Evolutionary conservation across 2,113 vertebrate species (phyloP), one percentile per base, ranked within the genome.

Genomic region (Pogonocichla stellata): DNA sequence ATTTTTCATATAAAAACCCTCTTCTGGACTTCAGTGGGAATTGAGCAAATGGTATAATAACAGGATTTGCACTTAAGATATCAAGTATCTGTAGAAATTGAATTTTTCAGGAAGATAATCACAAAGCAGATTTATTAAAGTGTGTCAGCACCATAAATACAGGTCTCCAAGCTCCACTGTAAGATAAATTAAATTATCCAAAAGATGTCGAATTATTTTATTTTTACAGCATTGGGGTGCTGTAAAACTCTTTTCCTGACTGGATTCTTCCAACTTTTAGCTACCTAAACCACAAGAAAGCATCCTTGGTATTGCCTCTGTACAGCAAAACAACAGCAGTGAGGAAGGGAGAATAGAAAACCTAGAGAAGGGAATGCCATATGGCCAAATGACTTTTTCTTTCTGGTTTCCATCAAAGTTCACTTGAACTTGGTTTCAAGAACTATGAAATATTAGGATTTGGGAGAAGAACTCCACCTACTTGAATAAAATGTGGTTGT

Each of bases 71-170:
- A 83, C 38, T 88, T 53, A 72, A 58, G 56, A 28, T 40, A 83
- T 26, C 31, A 57, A 80, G n/a, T 53, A 74, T 53, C 54, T 64
- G 9, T 48, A 81, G 43, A 67, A 88, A 86, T 24, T 74, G 31
- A 34, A 54, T 64, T 95, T 85, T 90, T 86, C 78, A 93, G 48
- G 73, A 91, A 64, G 64, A 80, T 38, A 56, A 94, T 69, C 64
- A 45, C 0, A 4, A 78, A 93, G 31, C 45, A 67, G 57, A 62
- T 74, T 69, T 91, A 87, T 82, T 87, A 62, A 75, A 91, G 40
- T 38, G 69, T 71, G 47, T 64, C 56, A 82, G 48, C 34, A 84
- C 17, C 57, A 87, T 50, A 45, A 88, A 67, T 24, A 10, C 47
- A 38, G 26, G 71, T 72, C 61, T 90, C 57, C 23, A 85, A 47